Conservation (phyloP, 53 echinoderm and acorn worm species). For the Glandiceps talaboti region DNA sequence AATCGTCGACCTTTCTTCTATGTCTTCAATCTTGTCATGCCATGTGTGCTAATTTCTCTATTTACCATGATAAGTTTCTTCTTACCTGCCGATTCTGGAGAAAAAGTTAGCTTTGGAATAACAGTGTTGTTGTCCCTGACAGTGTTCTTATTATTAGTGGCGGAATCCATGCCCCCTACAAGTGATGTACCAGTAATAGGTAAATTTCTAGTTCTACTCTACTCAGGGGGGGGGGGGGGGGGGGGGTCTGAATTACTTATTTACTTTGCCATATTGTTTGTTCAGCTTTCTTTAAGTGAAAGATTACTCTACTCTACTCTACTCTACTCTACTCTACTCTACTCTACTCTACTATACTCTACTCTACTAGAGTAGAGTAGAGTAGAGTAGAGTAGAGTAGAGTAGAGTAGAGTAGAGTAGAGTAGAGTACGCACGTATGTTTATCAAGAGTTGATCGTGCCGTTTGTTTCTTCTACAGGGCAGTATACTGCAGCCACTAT, state of each 20-base stretch:
- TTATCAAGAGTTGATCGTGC: too few relatives aligned
- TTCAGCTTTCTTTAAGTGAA: background rate
- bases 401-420: too few relatives aligned
- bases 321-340: too few relatives aligned
- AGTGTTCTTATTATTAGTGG: slow-evolving; percentile 83
- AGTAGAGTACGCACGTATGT: too few relatives aligned
- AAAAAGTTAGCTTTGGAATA: slow-evolving; percentile 91
- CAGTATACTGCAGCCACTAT: slow-evolving; percentile 93
- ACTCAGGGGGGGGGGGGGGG: too few relatives aligned
- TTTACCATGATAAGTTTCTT: slow-evolving; percentile 95
- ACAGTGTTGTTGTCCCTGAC: slow-evolving; percentile 89
- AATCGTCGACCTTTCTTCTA: slow-evolving; percentile 81
- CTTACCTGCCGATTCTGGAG: slow-evolving; percentile 89
- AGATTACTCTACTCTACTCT: too few relatives aligned
- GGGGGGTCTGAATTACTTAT: background rate
- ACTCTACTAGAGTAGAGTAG: too few relatives aligned
- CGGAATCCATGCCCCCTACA: slow-evolving; percentile 97
- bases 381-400: too few relatives aligned
- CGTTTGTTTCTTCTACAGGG: slow-evolving; percentile 44
- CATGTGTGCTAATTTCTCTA: slow-evolving; percentile 87
- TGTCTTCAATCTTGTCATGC: slow-evolving; percentile 85
- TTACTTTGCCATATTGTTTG: too few relatives aligned
- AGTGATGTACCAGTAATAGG: slow-evolving; percentile 92
- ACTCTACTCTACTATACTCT: too few relatives aligned
- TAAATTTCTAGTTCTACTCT: too few relatives aligned